These are phyloP conservation scores for Mnemiopsis leidyi DNA, from an alignment of 37 sponge, comb jelly and placozoan species.

Conservation along the genomic window DNA sequence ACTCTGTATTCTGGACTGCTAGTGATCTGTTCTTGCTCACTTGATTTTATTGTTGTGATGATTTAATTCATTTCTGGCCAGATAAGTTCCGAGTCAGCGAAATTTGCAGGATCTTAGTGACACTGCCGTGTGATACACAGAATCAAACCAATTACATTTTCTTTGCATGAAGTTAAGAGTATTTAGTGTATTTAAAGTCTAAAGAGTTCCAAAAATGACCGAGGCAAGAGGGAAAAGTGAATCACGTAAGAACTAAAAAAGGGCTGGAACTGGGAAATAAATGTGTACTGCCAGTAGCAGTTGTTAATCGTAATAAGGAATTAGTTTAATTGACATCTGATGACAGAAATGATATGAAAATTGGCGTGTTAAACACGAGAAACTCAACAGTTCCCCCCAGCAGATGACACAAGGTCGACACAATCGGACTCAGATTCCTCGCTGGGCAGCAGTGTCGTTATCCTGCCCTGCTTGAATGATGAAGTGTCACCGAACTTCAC, in stretches of 20 bases:
- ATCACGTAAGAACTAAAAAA: conserved; percentile 35
- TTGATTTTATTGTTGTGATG: too few relatives aligned
- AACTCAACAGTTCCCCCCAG: not conserved
- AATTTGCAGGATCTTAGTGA: not conserved
- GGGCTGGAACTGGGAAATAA: too few relatives aligned
- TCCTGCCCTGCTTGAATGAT: not conserved
- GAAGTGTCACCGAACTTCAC: not conserved
- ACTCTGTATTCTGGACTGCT: too few relatives aligned
- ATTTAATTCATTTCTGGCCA: not conserved
- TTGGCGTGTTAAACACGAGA: too few relatives aligned
- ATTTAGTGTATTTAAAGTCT: conserved; percentile 10
- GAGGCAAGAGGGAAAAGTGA: not conserved
- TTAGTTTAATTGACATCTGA: too few relatives aligned
- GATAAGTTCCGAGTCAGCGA: not conserved
- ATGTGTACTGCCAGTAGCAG: too few relatives aligned
- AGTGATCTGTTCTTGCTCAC: too few relatives aligned
- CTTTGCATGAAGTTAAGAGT: not conserved
- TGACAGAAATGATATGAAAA: too few relatives aligned
- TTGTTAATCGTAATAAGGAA: too few relatives aligned
- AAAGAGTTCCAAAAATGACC: not conserved
- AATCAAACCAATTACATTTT: not conserved
- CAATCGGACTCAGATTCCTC: not conserved
- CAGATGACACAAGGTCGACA: not conserved
- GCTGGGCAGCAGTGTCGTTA: conserved; percentile 4
- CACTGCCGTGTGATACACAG: not conserved